phyloP scores from a whole-genome alignment of 2,113 vertebrate genomes.

The Elephas maximus region DNA sequence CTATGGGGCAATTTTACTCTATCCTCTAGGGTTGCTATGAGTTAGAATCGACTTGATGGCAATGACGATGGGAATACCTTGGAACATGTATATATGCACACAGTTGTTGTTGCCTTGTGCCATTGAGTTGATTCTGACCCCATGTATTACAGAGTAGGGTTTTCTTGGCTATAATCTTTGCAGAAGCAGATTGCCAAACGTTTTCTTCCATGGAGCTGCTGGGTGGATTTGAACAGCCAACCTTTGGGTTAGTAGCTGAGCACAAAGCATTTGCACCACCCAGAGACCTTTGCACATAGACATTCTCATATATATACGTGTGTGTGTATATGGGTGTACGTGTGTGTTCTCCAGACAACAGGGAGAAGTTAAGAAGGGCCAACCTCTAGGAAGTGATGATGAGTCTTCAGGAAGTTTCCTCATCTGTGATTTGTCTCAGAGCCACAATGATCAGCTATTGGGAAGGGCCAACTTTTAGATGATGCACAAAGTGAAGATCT shows the following conservation, averaged over 20 bases:
- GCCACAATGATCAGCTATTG: neutral
- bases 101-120: neutral
- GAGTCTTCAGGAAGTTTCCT: constrained; percentile 28
- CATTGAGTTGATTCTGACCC: neutral
- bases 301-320: fast-evolving
- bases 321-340: neutral
- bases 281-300: neutral
- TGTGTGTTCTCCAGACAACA: neutral
- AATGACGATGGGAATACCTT: too few species aligned
- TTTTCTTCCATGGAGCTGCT: neutral
- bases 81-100: neutral
- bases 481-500: neutral
- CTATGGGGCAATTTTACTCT: too few species aligned
- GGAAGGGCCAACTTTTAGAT: neutral
- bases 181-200: neutral
- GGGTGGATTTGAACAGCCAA: neutral
- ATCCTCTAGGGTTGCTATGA: too few species aligned
- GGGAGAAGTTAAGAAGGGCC: neutral
- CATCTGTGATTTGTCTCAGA: constrained; percentile 9
- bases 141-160: neutral
- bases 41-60: too few species aligned
- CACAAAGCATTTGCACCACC: neutral
- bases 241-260: neutral
- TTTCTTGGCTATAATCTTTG: neutral
- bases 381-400: neutral